Conservation (phyloP, 92 coral and sea anemone genomes). For the Scolanthus callimorphus region DNA sequence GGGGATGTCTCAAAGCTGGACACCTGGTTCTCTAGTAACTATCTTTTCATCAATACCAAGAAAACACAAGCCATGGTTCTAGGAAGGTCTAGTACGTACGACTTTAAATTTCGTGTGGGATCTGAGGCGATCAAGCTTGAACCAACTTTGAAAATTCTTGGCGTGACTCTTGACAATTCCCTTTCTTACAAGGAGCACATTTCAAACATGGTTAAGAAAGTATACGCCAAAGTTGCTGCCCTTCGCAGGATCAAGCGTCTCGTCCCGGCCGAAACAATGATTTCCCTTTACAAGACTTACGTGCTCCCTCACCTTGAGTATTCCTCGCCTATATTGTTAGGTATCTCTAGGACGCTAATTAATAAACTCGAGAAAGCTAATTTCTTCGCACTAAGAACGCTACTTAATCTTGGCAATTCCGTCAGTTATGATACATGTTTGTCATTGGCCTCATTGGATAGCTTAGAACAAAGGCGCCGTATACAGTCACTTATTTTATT, state of each 20-base stretch:
- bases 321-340: constrained; percentile 20
- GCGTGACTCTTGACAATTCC: constrained; percentile 14
- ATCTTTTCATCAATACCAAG: constrained; percentile 3
- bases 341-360: constrained; percentile 7
- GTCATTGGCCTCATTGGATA: constrained; percentile 5
- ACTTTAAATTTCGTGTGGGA: background rate
- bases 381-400: constrained; percentile 11
- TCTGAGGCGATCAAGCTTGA: constrained; percentile 1
- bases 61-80: constrained; percentile 13
- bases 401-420: constrained; percentile 10
- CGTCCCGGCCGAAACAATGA: constrained; percentile 9
- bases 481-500: constrained; percentile 8
- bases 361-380: constrained; percentile 14
- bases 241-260: constrained; percentile 9
- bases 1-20: constrained; percentile 6
- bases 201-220: constrained; percentile 7
- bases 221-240: constrained; percentile 21
- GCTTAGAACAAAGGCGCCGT: constrained; percentile 11
- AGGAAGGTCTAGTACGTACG: constrained; percentile 6
- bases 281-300: constrained; percentile 11
- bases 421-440: constrained; percentile 3
- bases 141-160: constrained; percentile 16
- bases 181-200: constrained; percentile 11
- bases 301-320: constrained; percentile 26
- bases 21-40: constrained; percentile 19